Evolutionary conservation across 2,888 invertebrate genomes (phyloP).

Genomic region (Sarcophaga variegata): DNA sequence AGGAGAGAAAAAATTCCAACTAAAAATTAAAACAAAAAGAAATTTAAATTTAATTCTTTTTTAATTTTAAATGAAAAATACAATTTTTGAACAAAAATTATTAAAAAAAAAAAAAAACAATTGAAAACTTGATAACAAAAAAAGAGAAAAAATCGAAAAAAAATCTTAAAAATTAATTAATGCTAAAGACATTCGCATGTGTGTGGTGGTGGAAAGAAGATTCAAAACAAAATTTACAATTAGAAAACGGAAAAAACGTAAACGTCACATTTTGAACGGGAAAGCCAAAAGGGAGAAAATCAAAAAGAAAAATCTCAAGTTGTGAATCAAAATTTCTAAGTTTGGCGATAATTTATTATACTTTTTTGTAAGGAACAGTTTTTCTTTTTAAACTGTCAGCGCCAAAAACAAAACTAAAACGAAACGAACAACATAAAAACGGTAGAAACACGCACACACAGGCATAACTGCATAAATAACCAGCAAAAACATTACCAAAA

Average conservation of each 20-base stretch:
- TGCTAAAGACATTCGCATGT: constrained; percentile 81
- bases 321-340: constrained; percentile 78
- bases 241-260: constrained; percentile 81
- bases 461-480: constrained; percentile 14
- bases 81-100: constrained; percentile 51
- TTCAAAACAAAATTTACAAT: constrained; percentile 81
- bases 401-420: constrained; percentile 29
- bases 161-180: constrained; percentile 76
- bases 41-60: constrained; percentile 53
- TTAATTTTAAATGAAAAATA: constrained; percentile 51
- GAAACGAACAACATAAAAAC: constrained; percentile 35
- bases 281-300: constrained; percentile 70
- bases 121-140: constrained; percentile 65
- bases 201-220: constrained; percentile 81
- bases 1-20: constrained; percentile 75
- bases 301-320: constrained; percentile 70
- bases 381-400: constrained; percentile 26
- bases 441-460: constrained; percentile 56
- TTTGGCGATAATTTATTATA: constrained; percentile 73
- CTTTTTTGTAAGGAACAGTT: constrained; percentile 36
- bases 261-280: constrained; percentile 78
- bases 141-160: constrained; percentile 62
- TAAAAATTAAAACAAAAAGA: constrained; percentile 63
- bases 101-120: constrained; percentile 58
- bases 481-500: constrained; percentile 17